These are phyloP conservation scores for Brienomyrus longianalis DNA, from an alignment of 2,113 vertebrate species.

Conservation along the genomic window DNA sequence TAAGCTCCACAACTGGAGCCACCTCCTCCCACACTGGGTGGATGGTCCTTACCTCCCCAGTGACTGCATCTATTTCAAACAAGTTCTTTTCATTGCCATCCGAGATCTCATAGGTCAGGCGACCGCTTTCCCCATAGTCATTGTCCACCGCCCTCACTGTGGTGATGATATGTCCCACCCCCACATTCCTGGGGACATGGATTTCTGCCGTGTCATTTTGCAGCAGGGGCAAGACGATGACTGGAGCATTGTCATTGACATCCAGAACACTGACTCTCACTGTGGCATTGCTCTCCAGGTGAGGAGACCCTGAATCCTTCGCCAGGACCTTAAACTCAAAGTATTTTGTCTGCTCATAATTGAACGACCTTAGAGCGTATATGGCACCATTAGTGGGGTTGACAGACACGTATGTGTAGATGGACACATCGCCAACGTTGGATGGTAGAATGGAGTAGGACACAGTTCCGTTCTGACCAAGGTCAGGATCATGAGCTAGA, in stretches of 20 bases:
- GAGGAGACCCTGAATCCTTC: conserved; percentile 88
- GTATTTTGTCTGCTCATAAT: conserved; percentile 95
- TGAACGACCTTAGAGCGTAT: conserved; percentile 92
- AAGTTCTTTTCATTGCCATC: conserved; percentile 94
- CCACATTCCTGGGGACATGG: conserved; percentile 89
- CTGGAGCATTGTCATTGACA: conserved; percentile 95
- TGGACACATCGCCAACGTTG: conserved; percentile 89
- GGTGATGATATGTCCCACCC: conserved; percentile 87
- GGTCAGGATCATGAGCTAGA: conserved; percentile 87
- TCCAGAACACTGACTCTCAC: conserved; percentile 87
- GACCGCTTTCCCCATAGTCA: conserved; percentile 92
- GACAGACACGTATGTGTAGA: conserved; percentile 94
- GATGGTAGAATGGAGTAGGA: conserved; percentile 92
- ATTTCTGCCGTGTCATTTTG: conserved; percentile 95
- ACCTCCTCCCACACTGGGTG: conserved; percentile 93
- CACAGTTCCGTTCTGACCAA: conserved; percentile 91
- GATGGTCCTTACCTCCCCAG: conserved; percentile 86
- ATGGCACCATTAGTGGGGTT: conserved; percentile 97
- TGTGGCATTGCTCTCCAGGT: conserved; percentile 88
- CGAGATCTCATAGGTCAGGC: conserved; percentile 91
- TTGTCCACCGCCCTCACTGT: conserved; percentile 89
- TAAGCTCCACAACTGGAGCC: conserved; percentile 83
- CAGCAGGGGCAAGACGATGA: conserved; percentile 83
- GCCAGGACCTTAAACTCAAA: conserved; percentile 95
- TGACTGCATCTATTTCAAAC: conserved; percentile 88